Percentiles rank a stretch among this genome's conserved stretches.
These are phyloP conservation scores for Ispidina picta DNA, from an alignment of 2,797 vertebrate genomes.

Conservation along the genomic window DNA sequence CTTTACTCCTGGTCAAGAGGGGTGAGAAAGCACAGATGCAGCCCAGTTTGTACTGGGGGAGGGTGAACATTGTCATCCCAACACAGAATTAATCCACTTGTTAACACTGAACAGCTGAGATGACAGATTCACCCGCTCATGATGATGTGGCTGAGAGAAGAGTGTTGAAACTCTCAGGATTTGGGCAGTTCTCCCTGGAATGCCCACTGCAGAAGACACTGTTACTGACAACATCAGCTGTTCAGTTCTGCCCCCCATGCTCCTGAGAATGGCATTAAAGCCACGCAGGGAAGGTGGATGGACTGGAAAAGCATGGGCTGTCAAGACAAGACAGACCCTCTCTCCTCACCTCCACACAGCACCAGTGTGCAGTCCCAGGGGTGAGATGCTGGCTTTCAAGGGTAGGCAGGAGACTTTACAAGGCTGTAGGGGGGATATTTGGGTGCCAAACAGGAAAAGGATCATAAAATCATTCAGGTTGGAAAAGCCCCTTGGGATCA, in stretches of 20 bases:
- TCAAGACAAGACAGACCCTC: neutral
- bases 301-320: neutral
- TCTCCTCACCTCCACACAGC: rapidly evolving
- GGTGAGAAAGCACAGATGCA: neutral
- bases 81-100: constrained; percentile 12
- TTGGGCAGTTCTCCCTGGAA: neutral
- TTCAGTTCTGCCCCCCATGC: neutral
- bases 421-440: neutral
- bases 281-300: rapidly evolving
- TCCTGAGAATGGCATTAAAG: neutral
- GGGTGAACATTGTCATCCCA: neutral
- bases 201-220: neutral
- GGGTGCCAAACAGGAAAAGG: neutral
- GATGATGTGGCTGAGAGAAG: neutral
- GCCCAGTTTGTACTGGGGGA: neutral
- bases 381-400: neutral
- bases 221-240: neutral
- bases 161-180: constrained; percentile 22
- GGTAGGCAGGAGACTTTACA: neutral
- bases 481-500: too few species aligned
- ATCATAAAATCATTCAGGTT: too few species aligned
- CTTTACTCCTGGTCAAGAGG: neutral
- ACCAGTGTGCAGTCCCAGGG: rapidly evolving
- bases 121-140: neutral
- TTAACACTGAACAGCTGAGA: constrained; percentile 5